A percentile compares a stretch with the other conserved stretches of the same genome.
These are phyloP conservation scores for Sylvilagus floridanus DNA, from an alignment of 2,797 vertebrate species.

Conservation along the genomic window DNA sequence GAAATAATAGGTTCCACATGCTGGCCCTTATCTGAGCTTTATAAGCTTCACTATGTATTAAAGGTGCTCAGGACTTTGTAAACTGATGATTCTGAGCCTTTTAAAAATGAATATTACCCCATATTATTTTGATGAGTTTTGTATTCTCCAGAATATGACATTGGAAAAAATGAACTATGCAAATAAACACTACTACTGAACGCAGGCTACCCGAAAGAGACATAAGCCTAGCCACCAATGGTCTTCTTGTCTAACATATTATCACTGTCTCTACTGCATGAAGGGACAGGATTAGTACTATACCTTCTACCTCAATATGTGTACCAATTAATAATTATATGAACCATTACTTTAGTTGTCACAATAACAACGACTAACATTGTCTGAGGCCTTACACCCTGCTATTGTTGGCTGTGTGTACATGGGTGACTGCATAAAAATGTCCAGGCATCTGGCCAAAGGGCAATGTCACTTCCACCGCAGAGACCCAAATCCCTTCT, in stretches of 20 bases:
- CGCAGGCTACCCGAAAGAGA: background rate
- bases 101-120: background rate
- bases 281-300: background rate
- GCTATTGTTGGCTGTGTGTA: background rate
- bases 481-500: background rate
- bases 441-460: background rate
- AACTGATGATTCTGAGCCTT: background rate
- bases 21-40: background rate
- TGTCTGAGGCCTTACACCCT: background rate
- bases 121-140: too few relatives aligned
- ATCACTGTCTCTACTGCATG: background rate
- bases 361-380: background rate
- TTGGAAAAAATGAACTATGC: too few relatives aligned
- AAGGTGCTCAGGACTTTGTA: background rate
- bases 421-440: background rate
- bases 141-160: too few relatives aligned
- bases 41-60: background rate
- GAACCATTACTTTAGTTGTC: accelerated
- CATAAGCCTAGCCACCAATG: background rate
- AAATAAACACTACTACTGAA: background rate
- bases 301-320: too few relatives aligned
- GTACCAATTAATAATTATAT: background rate
- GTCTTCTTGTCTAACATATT: background rate
- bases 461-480: background rate
- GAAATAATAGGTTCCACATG: background rate